Evolutionary conservation across 2,113 vertebrate species (phyloP).

Genomic region (Lophius piscatorius): DNA sequence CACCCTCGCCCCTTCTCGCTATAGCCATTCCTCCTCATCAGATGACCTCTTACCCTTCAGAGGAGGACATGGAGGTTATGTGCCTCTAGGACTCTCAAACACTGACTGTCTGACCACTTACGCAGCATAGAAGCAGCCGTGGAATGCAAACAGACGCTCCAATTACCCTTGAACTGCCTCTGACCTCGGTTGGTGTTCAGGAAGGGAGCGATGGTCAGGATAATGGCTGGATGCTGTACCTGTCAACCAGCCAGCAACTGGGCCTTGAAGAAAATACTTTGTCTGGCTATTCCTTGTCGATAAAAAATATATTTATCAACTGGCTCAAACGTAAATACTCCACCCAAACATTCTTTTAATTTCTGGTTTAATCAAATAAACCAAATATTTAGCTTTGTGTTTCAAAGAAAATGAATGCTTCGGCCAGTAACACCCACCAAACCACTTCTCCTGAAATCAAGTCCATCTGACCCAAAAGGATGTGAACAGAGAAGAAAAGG

Average conservation of each 20-base stretch:
- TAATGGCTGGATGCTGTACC: conserved; percentile 38
- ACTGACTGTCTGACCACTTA: conserved; percentile 38
- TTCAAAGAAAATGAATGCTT: no score
- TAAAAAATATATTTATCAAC: no score
- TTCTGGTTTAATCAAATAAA: no score
- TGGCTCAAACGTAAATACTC: no score
- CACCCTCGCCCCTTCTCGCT: background rate
- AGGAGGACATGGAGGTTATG: conserved; percentile 21
- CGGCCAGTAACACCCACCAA: no score
- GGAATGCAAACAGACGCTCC: conserved; percentile 68
- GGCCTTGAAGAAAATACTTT: no score
- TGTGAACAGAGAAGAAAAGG: background rate
- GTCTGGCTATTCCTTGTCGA: no score
- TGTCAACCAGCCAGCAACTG: conserved; percentile 37
- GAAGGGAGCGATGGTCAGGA: conserved; percentile 2
- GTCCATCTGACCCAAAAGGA: background rate
- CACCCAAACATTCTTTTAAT: no score
- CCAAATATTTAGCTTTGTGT: no score
- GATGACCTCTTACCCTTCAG: conserved; percentile 47
- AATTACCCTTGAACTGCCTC: conserved; percentile 60
- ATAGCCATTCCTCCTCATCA: conserved; percentile 1
- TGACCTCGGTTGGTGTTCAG: conserved; percentile 44
- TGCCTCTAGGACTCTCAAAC: conserved; percentile 43
- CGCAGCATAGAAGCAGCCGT: conserved; percentile 29
- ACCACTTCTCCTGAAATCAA: no score